Evolutionary conservation across 2,113 vertebrate species (phyloP).

Genomic region (Aleadryas rufinucha): DNA sequence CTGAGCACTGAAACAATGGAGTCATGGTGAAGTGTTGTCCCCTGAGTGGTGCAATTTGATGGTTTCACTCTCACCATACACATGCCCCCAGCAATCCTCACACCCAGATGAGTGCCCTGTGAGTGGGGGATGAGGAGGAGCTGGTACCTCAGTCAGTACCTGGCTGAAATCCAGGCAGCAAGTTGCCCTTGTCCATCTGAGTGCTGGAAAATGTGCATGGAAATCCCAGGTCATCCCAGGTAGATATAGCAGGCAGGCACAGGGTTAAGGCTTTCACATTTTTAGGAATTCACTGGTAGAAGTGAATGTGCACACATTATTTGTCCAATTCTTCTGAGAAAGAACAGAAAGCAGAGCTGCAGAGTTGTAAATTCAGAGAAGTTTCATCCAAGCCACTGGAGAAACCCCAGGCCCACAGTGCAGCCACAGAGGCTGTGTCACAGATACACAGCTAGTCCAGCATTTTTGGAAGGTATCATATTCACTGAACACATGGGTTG

Average conservation of each 20-base stretch:
- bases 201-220: neutral
- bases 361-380: neutral
- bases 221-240: neutral
- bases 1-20: neutral
- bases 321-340: neutral
- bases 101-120: neutral
- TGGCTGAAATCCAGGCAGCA: neutral
- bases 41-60: neutral
- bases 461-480: neutral
- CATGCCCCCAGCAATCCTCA: neutral
- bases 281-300: neutral
- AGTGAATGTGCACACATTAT: neutral
- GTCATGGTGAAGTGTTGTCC: neutral
- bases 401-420: neutral
- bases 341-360: neutral
- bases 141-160: neutral
- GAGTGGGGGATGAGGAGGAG: neutral
- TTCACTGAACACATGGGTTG: neutral
- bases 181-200: neutral
- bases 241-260: neutral
- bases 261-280: rapidly evolving
- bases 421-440: neutral
- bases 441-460: neutral
- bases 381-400: neutral
- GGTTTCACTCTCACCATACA: neutral